These are phyloP conservation scores for Rhopalosiphum padi DNA, from an alignment of 1,140 invertebrate genomes.

Conservation along the genomic window DNA sequence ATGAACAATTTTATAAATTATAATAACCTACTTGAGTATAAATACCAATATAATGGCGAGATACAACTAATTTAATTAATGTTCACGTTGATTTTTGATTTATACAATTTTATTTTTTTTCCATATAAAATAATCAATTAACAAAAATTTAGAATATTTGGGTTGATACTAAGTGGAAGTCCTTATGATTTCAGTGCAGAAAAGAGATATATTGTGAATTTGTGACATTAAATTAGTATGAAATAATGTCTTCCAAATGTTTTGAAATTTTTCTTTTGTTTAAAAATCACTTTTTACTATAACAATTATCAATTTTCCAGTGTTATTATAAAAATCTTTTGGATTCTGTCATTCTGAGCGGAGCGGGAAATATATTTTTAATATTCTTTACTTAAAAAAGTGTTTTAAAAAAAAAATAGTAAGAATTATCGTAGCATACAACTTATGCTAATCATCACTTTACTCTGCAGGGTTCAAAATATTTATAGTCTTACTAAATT, in stretches of 20 bases:
- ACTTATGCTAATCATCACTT: not conserved
- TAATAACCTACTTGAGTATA: not conserved
- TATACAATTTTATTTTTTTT: too few relatives aligned
- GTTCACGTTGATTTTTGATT: not conserved
- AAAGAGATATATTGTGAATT: not conserved
- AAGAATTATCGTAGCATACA: not conserved
- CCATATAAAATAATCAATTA: too few relatives aligned
- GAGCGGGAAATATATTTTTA: not conserved
- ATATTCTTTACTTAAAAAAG: not conserved
- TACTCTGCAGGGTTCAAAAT: not conserved
- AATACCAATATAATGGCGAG: not conserved
- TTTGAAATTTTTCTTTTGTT: not conserved
- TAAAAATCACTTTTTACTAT: not conserved
- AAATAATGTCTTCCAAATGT: not conserved
- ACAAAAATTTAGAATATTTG: too few relatives aligned
- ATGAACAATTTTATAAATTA: not conserved
- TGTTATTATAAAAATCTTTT: not conserved
- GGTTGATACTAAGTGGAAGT: too few relatives aligned
- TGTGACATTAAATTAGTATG: too few relatives aligned
- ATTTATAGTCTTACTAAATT: not conserved
- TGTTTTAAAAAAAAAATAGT: not conserved
- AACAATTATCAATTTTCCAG: not conserved
- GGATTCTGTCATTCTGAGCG: not conserved
- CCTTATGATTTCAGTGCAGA: not conserved
- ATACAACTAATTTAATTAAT: not conserved